These are phyloP conservation scores for Oxyteleia sp. DNA, from an alignment of 2,888 invertebrate species.

Conservation along the genomic window DNA sequence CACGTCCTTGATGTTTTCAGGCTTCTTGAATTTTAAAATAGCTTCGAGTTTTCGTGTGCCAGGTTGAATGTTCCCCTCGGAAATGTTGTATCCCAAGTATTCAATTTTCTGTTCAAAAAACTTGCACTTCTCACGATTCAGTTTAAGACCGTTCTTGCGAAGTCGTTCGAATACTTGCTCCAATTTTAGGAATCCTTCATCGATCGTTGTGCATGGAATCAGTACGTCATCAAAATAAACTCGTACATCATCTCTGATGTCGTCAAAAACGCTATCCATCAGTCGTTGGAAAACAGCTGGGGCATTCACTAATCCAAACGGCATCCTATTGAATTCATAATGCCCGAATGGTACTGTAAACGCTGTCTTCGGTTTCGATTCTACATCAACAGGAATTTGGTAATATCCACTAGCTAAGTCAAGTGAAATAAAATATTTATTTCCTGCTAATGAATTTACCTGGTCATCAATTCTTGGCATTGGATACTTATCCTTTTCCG, in stretches of 20 bases:
- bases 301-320: slow-evolving; percentile 22
- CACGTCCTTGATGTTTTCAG: slow-evolving; percentile 52
- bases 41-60: slow-evolving; percentile 56
- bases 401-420: slow-evolving; percentile 77
- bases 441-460: slow-evolving; percentile 80
- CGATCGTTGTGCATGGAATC: background rate
- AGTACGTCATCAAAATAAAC: slow-evolving; percentile 40
- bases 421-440: slow-evolving; percentile 78
- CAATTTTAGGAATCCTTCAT: slow-evolving; percentile 17
- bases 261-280: slow-evolving; percentile 71
- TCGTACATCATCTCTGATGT: background rate
- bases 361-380: slow-evolving; percentile 73
- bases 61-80: background rate
- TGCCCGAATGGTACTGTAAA: background rate
- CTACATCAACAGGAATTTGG: slow-evolving; percentile 11
- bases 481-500: slow-evolving; percentile 80
- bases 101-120: background rate
- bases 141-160: background rate
- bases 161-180: background rate
- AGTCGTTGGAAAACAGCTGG: slow-evolving; percentile 34
- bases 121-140: slow-evolving; percentile 2
- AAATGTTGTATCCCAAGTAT: slow-evolving; percentile 1
- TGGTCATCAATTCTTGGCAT: slow-evolving; percentile 75
- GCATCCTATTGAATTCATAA: background rate
- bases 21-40: slow-evolving; percentile 47